phyloP scores from a whole-genome alignment of 2,888 invertebrate species.

The Dynastes maya region DNA sequence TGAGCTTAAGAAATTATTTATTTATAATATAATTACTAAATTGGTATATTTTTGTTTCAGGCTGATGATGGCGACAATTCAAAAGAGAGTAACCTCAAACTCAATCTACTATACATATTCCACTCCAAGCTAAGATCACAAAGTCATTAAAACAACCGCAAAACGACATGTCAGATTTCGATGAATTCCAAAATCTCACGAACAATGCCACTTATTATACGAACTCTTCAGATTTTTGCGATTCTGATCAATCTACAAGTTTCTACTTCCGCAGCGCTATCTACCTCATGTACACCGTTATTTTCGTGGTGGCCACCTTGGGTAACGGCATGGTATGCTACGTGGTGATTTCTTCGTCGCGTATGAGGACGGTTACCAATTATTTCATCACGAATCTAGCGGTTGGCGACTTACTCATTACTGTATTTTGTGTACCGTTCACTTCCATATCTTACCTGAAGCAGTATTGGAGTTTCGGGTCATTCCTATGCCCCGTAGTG shows the following conservation, averaged over 20 bases:
- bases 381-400: conserved; percentile 93
- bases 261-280: conserved; percentile 77
- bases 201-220: conserved; percentile 2
- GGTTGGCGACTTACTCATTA: conserved; percentile 91
- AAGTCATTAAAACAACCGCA: not conserved
- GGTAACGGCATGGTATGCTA: conserved; percentile 90
- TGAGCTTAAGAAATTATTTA: not conserved
- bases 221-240: conserved; percentile 19
- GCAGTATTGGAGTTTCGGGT: conserved; percentile 92
- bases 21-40: not conserved
- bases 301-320: conserved; percentile 80
- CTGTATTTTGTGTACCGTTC: conserved; percentile 92
- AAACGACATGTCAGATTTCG: conserved; percentile 21
- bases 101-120: not conserved
- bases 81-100: not conserved
- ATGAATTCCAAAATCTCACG: conserved; percentile 6
- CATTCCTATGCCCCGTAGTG: conserved; percentile 85
- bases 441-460: conserved; percentile 87
- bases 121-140: not conserved
- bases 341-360: conserved; percentile 85
- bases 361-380: conserved; percentile 94
- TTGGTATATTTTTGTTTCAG: not conserved
- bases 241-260: conserved; percentile 48
- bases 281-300: conserved; percentile 81
- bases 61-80: not conserved